Evolutionary conservation across 2,797 vertebrate genomes (phyloP), one percentile per base, ranked within the genome.

Genomic region (Peromyscus nudipes): DNA sequence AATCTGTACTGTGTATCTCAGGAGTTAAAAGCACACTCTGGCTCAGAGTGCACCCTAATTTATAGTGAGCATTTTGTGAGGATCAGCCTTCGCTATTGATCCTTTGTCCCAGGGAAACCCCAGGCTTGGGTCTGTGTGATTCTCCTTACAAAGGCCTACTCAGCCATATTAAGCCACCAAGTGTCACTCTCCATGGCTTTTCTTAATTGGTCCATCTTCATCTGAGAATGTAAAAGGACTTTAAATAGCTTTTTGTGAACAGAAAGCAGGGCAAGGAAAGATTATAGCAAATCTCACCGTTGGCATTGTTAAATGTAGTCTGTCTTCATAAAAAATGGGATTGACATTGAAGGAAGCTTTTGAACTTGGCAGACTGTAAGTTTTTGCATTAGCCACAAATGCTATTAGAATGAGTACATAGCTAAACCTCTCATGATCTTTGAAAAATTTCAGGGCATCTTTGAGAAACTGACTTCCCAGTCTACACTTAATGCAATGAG

Each of bases 231-330:
- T 98, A 98, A 98, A 98, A 97, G 88, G 94, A 97, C 97, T 98
- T 98, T 97, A 96, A 98, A 98, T 94, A 98, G 96, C 96, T 97
- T 98, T 98, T 89, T 96, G 82, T 92, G 98, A 94, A 97, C 95
- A 95, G 93, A 97, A 98, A 98, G 97, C 97, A 96, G 98, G 90
- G 95, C 97, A 98, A 98, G 97, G 97, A 97, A 98, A 84, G 98
- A 98, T 98, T 97, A 98, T 92, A 97, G 94, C 31, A 97, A 98
- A 98, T 97, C 98, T 97, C 97, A 97, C 97, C 95, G 94, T 97
- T 91, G 97, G 3, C 89, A 97, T 96, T 97, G 46, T 97, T 94
- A 46, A 97, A 88, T 86, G 93, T 64, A 76, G 73, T 96, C 71
- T 85, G 77, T 97, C 95, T 97, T 96, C 71, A 93, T 89, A 6